Conservation (phyloP, 2,888 invertebrate species). For the Panopea generosa region DNA sequence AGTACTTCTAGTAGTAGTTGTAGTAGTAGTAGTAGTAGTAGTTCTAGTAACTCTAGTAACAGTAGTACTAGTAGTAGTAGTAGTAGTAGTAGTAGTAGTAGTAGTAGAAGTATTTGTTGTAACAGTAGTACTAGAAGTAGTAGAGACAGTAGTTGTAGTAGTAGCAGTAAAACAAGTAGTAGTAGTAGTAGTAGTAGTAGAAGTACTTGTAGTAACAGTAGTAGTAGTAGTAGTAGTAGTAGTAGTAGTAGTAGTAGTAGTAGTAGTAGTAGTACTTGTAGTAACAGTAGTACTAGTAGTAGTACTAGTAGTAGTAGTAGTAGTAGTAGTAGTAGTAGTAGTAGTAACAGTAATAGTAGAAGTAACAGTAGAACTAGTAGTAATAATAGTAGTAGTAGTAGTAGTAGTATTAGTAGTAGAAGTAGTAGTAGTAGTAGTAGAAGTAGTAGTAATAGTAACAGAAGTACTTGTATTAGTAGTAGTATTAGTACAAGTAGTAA, state of each 20-base stretch:
- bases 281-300: background rate
- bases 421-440: conserved; percentile 9
- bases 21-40: conserved; percentile 7
- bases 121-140: conserved; percentile 7
- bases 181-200: conserved; percentile 3
- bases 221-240: conserved; percentile 11
- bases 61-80: background rate
- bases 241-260: background rate
- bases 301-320: conserved; percentile 1
- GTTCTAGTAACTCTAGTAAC: background rate
- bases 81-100: conserved; percentile 14
- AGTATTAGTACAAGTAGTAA: background rate
- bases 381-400: conserved; percentile 1
- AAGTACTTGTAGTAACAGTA: conserved; percentile 1
- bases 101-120: conserved; percentile 10
- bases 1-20: conserved; percentile 3
- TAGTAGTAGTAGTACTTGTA: background rate
- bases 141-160: conserved; percentile 1
- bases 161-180: background rate
- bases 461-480: background rate
- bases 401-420: conserved; percentile 6
- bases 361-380: conserved; percentile 2
- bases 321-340: conserved; percentile 8
- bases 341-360: background rate
- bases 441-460: background rate